Conservation (phyloP, 2,113 vertebrate species). For the Pantherophis guttatus region DNA sequence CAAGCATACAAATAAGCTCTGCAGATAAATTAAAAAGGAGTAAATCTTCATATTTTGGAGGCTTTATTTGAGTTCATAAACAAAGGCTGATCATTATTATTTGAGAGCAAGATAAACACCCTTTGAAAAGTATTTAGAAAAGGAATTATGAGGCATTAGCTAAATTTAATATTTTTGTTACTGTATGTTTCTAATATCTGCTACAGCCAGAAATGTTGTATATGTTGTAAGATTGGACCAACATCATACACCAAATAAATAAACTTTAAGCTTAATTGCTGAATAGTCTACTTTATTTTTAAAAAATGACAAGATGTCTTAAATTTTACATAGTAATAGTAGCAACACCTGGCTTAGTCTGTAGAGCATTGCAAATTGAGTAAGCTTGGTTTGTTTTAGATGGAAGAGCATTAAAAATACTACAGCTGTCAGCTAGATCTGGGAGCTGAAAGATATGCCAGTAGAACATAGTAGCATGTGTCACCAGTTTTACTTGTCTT, state of each 20-base stretch:
- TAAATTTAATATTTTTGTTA: background rate
- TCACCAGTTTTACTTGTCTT: background rate
- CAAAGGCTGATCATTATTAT: background rate
- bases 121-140: background rate
- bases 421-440: background rate
- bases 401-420: background rate
- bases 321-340: background rate
- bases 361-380: background rate
- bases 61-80: background rate
- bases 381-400: background rate
- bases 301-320: background rate
- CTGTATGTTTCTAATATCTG: background rate
- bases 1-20: background rate
- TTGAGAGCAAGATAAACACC: background rate
- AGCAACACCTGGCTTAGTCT: background rate
- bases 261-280: background rate
- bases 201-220: background rate
- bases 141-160: background rate
- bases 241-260: background rate
- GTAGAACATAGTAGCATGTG: background rate
- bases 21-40: background rate
- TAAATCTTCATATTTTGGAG: background rate
- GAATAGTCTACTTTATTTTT: background rate
- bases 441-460: background rate
- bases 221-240: background rate